These are phyloP conservation scores for Gastrophysa polygoni DNA, from an alignment of 2,888 invertebrate species.

Conservation along the genomic window DNA sequence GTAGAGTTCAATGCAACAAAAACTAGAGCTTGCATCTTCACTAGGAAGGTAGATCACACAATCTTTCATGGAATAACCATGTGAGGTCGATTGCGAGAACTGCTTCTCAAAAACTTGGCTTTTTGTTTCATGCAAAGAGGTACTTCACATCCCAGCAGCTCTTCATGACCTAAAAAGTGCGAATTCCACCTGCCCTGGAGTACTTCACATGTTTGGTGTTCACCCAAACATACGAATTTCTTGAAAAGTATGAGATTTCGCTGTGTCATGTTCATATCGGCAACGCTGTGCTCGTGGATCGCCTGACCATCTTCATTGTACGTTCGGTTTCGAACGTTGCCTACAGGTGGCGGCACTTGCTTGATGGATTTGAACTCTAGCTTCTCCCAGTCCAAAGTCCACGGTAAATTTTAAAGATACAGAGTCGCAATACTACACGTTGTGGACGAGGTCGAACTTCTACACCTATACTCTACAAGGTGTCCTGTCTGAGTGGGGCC, in stretches of 20 bases:
- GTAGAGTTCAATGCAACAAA: too few species aligned
- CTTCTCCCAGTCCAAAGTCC: constrained; percentile 27
- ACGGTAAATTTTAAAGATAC: constrained; percentile 24
- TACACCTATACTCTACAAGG: neutral
- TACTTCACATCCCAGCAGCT: too few species aligned
- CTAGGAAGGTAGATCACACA: too few species aligned
- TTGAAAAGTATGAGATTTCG: neutral
- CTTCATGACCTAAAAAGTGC: too few species aligned
- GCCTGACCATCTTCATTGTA: constrained; percentile 16
- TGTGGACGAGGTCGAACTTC: constrained; percentile 13
- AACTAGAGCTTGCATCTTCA: too few species aligned
- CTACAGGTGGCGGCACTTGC: constrained; percentile 29
- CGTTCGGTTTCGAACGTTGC: constrained; percentile 13
- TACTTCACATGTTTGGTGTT: too few species aligned
- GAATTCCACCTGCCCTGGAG: too few species aligned
- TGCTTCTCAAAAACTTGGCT: too few species aligned
- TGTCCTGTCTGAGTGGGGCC: neutral
- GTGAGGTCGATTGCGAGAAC: too few species aligned
- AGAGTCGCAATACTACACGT: constrained; percentile 2
- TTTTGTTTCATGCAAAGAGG: too few species aligned
- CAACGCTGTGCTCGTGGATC: constrained; percentile 1
- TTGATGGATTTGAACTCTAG: constrained; percentile 26
- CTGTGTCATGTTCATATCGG: neutral
- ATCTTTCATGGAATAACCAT: too few species aligned
- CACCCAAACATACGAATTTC: too few species aligned